phyloP scores from a whole-genome alignment of 2,113 vertebrate genomes.

The Podarcis cretensis region DNA sequence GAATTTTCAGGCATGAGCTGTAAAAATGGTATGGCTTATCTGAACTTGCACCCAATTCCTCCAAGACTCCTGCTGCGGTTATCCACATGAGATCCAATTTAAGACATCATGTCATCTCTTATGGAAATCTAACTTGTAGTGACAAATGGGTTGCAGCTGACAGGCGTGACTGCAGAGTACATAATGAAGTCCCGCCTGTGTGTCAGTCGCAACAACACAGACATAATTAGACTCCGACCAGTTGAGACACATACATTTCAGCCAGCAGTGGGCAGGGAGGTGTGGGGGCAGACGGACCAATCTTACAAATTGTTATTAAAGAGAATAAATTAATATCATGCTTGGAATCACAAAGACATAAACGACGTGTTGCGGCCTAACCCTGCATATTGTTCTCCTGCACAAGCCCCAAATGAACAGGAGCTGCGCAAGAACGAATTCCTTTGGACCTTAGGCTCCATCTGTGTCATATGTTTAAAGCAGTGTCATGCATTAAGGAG shows the following conservation, averaged over 20 bases:
- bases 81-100: constrained; percentile 53
- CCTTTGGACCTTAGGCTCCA: neutral
- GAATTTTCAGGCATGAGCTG: neutral
- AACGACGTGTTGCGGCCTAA: neutral
- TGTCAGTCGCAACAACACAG: constrained; percentile 56
- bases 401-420: neutral
- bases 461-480: no score
- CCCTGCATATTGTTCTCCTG: neutral
- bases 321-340: neutral
- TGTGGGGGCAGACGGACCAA: neutral
- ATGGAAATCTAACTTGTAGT: constrained; percentile 54
- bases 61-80: constrained; percentile 39
- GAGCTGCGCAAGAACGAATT: neutral
- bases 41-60: constrained; percentile 31
- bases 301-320: neutral
- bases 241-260: constrained; percentile 38
- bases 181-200: constrained; percentile 63
- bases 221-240: constrained; percentile 54
- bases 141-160: constrained; percentile 68
- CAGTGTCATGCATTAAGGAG: no score
- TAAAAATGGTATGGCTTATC: constrained; percentile 44
- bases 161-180: constrained; percentile 55
- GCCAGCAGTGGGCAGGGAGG: neutral
- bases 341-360: constrained; percentile 33
- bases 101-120: constrained; percentile 55